These are phyloP conservation scores for Leptinotarsa rubiginosa DNA, from an alignment of 2,888 invertebrate species.

Conservation along the genomic window DNA sequence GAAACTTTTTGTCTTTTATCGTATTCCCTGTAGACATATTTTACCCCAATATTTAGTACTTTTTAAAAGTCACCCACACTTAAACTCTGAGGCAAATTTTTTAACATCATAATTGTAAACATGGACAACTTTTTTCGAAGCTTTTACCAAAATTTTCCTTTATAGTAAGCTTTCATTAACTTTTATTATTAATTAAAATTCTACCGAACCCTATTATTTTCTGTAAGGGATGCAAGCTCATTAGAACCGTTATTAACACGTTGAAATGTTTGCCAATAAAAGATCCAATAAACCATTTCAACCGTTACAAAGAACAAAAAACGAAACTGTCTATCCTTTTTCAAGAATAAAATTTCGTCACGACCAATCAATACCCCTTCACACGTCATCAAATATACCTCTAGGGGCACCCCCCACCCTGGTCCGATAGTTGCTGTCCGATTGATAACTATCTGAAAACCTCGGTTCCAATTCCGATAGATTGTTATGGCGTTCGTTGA, in stretches of 20 bases:
- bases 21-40: neutral
- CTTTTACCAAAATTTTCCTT: too few species aligned
- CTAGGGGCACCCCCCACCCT: slow-evolving; percentile 78
- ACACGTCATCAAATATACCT: slow-evolving; percentile 88
- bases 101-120: too few species aligned
- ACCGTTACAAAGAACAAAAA: neutral
- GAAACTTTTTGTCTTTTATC: neutral
- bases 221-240: too few species aligned
- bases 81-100: too few species aligned
- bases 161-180: too few species aligned
- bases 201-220: too few species aligned
- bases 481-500: slow-evolving; percentile 58
- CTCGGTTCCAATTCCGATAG: slow-evolving; percentile 60
- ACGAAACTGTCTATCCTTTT: neutral
- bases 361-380: slow-evolving; percentile 49
- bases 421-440: slow-evolving; percentile 59
- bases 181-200: too few species aligned
- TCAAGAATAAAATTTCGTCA: neutral
- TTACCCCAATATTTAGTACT: neutral
- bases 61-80: too few species aligned
- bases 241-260: too few species aligned
- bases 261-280: too few species aligned
- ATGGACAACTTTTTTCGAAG: too few species aligned
- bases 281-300: too few species aligned
- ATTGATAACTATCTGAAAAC: slow-evolving; percentile 63